Evolutionary conservation across 2,113 vertebrate species (phyloP).

Genomic region (Myotis davidii): DNA sequence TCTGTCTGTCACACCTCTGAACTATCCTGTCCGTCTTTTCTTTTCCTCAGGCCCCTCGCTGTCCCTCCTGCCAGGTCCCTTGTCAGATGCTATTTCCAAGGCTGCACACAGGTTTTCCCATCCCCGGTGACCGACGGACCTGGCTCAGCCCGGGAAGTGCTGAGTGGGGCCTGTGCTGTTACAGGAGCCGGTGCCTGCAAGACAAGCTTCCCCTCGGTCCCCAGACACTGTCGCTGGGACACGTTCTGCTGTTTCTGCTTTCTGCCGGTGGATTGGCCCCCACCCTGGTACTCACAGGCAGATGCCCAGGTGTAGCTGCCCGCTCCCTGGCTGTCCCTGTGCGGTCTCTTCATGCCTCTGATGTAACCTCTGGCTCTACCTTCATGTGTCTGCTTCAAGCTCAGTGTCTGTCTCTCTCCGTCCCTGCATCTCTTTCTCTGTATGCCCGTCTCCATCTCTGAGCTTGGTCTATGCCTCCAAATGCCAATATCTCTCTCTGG

Average conservation of each 20-base stretch:
- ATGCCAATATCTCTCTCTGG: background rate
- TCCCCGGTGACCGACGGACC: background rate
- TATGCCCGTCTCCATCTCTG: background rate
- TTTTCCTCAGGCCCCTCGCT: background rate
- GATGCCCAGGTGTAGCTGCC: background rate
- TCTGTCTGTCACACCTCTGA: background rate
- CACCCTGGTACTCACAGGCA: background rate
- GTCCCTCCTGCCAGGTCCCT: fast-evolving
- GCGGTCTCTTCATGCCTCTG: background rate
- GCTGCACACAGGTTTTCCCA: background rate
- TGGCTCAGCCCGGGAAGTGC: background rate
- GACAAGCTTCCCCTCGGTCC: background rate
- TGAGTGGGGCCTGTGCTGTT: background rate
- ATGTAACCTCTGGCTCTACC: background rate
- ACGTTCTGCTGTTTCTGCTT: background rate
- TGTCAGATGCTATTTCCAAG: background rate
- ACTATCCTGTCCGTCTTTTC: background rate
- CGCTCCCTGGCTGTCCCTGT: background rate
- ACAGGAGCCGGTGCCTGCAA: background rate
- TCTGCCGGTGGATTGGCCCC: background rate
- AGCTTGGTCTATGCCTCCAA: background rate
- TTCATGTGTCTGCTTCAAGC: background rate
- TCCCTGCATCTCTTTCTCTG: background rate
- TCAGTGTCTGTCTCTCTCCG: background rate
- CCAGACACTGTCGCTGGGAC: background rate